A percentile compares a stretch with the other conserved stretches of the same genome.
phyloP scores from a whole-genome alignment of 2,888 invertebrate genomes.

The Chydorus sphaericus region DNA sequence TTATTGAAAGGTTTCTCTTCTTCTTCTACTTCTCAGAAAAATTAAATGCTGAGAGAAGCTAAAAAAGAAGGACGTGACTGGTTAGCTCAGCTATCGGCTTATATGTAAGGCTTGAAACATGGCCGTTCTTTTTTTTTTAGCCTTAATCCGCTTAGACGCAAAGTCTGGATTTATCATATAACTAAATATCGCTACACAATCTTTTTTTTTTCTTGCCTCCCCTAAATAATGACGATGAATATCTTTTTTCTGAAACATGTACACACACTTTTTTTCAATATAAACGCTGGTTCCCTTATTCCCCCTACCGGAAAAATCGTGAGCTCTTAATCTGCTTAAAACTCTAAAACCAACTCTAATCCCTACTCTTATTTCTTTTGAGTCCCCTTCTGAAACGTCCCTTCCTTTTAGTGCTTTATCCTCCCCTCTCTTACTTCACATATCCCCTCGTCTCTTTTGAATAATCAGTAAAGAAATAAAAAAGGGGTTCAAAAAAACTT shows the following conservation, averaged over 20 bases:
- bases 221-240: background rate
- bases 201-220: background rate
- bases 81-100: slow-evolving; percentile 12
- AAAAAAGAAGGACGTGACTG: slow-evolving; percentile 3
- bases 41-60: background rate
- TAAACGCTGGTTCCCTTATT: background rate
- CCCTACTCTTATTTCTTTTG: background rate
- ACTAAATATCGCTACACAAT: background rate
- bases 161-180: background rate
- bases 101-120: slow-evolving; percentile 2
- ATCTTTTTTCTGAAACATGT: background rate
- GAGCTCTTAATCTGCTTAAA: slow-evolving; percentile 14
- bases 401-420: background rate
- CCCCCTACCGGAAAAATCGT: background rate
- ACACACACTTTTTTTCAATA: background rate
- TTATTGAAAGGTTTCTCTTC: background rate
- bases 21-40: background rate
- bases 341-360: slow-evolving; percentile 11
- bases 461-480: too few relatives aligned
- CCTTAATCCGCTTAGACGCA: background rate
- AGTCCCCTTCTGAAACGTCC: too few relatives aligned
- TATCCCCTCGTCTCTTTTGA: background rate
- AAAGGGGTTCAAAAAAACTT: too few relatives aligned
- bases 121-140: background rate
- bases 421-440: background rate